Base-by-base conservation (phyloP, 2,888 invertebrate species). In the Busseola fusca region DNA sequence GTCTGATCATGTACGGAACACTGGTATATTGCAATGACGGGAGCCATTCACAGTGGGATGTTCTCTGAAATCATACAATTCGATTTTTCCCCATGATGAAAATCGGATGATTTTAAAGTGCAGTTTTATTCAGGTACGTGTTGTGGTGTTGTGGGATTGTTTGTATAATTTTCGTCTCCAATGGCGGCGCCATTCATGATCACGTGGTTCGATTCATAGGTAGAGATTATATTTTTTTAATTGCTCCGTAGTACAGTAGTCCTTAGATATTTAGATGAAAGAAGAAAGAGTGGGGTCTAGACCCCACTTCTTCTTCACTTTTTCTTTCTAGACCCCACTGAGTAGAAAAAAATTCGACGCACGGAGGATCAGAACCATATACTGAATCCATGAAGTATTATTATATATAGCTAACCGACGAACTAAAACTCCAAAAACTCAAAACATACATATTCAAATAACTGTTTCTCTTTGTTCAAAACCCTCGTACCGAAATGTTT, bases 1-100 rank as follows among this genome's bases (percentile, higher is more conserved):
- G 40, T 12, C 27, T 25, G 57, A n/a, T 27, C 59, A 60, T 72
- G 73, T 48, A 27, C 27, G 1, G 45, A 79, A 73, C 25, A 25
- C 50, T 48, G 10, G 7, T 45, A 63, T 62, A 37, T 50, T 42
- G 16, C 37, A 25, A 25, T 62, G 27, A 21, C 6, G 10, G 12
- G 2, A 50, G 9, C 3, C 34, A n/a, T 30, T 50, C 37, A 14
- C 25, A 40, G 21, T 16, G 27, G 14, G 16, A 37, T 45, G 4
- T 37, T 58, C 14, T 45, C 4, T 42, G 1, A 42, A n/a, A 21
- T 18, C 30, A 48, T 18, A 40, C 34, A 50, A n/a, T 40, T 52
- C 21, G 4, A 3, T 5, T 40, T 18, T 70, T 40, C 10, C 14
- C 34, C 5, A n/a, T 1, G 27, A n/a, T 18, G 12, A 12, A 30